Conservation (phyloP, 2,888 invertebrate genomes). For the Cyclophora albipunctata region DNA sequence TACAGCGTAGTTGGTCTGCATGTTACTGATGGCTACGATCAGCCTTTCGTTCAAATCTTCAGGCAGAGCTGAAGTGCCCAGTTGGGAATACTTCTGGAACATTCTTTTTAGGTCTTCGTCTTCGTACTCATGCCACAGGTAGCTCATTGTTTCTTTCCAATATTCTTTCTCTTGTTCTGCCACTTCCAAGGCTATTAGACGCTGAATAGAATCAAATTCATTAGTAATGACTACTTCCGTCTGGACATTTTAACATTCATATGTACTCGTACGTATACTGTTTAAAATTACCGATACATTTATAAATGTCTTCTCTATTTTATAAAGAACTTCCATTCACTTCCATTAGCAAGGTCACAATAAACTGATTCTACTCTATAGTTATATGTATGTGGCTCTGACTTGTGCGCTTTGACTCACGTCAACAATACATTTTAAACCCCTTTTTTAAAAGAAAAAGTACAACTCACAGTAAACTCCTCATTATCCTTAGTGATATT, state of each 20-base stretch:
- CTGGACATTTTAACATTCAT: too few species aligned
- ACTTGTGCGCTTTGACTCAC: too few species aligned
- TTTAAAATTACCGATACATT: too few species aligned
- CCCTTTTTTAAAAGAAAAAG: too few species aligned
- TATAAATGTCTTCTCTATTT: too few species aligned
- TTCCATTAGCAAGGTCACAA: too few species aligned
- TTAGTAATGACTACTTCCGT: neutral
- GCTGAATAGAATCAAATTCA: slow-evolving; percentile 27
- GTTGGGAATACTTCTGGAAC: slow-evolving; percentile 80
- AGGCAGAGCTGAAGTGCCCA: slow-evolving; percentile 84
- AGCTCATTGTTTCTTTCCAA: slow-evolving; percentile 80
- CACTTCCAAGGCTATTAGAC: slow-evolving; percentile 48
- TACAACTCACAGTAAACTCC: slow-evolving; percentile 24
- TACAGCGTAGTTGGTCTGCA: slow-evolving; percentile 85
- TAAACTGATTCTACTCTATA: too few species aligned
- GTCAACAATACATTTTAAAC: too few species aligned
- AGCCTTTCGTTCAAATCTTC: slow-evolving; percentile 78
- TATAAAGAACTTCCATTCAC: too few species aligned
- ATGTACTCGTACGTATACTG: too few species aligned
- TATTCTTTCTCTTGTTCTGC: slow-evolving; percentile 77
- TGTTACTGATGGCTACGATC: slow-evolving; percentile 78
- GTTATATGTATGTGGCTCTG: too few species aligned
- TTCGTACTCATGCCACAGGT: slow-evolving; percentile 82
- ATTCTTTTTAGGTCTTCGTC: slow-evolving; percentile 82
- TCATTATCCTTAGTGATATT: slow-evolving; percentile 83